Percentiles rank a stretch among this genome's conserved stretches.
Evolutionary conservation across 2,797 vertebrate species (phyloP).

Genomic region (Thamnophis elegans): DNA sequence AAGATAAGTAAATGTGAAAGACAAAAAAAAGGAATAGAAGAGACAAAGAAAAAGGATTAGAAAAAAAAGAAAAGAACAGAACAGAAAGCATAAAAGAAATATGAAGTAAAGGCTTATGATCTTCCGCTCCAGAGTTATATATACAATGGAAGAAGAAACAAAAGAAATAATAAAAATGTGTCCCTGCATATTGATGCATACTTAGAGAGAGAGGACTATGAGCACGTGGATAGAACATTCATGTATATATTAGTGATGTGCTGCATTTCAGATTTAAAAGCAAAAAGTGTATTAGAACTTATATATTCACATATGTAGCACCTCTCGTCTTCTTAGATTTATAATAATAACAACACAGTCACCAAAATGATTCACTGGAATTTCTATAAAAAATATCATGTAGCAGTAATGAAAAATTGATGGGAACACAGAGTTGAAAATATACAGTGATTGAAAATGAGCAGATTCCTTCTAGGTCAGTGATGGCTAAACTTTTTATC

Average conservation of each 20-base stretch:
- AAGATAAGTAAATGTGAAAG: neutral
- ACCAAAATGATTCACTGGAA: neutral
- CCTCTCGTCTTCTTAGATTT: neutral
- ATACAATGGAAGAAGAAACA: neutral
- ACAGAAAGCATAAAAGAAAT: neutral
- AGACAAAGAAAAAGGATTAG: neutral
- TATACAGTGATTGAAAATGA: neutral
- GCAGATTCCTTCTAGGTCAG: neutral
- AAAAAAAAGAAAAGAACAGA: neutral
- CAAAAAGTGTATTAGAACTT: neutral
- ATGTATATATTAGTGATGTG: neutral
- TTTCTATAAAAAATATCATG: neutral
- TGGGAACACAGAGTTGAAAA: neutral
- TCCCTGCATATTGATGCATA: neutral
- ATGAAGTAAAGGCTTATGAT: neutral
- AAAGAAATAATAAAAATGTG: neutral
- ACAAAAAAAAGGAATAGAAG: neutral
- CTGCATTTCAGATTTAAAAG: neutral
- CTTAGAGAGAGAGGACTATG: neutral
- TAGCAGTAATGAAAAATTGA: neutral
- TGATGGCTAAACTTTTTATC: too few species aligned
- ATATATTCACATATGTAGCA: neutral
- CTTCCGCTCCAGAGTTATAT: neutral
- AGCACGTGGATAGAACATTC: neutral
- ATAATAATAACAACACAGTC: neutral